These are phyloP conservation scores for Eulemur mongoz DNA, from an alignment of 2,797 vertebrate genomes.

Conservation along the genomic window DNA sequence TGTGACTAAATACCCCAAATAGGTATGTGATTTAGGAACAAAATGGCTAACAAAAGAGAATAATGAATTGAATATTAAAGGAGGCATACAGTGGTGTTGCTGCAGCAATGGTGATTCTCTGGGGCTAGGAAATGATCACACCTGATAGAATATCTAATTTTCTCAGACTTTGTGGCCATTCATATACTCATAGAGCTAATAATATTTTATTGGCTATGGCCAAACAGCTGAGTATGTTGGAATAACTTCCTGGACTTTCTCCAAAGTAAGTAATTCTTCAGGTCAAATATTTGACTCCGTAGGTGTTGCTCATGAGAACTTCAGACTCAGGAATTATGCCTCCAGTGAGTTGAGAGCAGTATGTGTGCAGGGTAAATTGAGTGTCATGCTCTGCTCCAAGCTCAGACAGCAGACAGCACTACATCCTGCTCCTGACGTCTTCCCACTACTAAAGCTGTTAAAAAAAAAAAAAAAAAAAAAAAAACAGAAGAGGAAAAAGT, in stretches of 20 bases:
- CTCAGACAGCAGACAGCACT: background rate
- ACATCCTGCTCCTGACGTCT: background rate
- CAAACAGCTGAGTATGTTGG: background rate
- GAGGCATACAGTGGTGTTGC: background rate
- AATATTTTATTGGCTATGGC: background rate
- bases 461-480: background rate
- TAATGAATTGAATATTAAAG: background rate
- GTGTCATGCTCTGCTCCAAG: background rate
- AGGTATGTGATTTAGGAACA: background rate
- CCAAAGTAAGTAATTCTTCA: background rate
- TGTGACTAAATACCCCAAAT: background rate
- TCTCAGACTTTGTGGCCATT: background rate
- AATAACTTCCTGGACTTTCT: background rate
- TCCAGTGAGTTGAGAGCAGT: background rate
- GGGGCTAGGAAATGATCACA: background rate
- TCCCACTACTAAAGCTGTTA: background rate
- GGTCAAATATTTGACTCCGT: background rate
- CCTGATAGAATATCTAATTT: background rate
- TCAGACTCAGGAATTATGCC: background rate
- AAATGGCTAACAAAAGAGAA: background rate
- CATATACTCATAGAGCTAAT: background rate
- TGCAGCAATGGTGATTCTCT: background rate
- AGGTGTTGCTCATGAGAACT: background rate
- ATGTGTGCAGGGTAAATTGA: background rate
- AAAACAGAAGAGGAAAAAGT: background rate